Base-by-base conservation (phyloP, 2,113 vertebrate species). In the Colaptes auratus region DNA sequence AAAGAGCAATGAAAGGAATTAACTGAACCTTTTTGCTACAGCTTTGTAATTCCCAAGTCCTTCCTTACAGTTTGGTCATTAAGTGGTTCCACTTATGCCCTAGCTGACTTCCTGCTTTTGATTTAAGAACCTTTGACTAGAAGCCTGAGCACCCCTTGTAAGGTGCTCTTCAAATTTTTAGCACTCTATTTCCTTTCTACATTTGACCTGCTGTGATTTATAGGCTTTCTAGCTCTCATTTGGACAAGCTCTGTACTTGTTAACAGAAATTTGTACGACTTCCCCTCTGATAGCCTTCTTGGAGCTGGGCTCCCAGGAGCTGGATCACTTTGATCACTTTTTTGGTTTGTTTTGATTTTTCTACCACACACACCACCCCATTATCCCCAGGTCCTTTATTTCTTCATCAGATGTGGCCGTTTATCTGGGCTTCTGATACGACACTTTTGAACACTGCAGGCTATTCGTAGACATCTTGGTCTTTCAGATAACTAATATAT, bases 21-120 rank as follows among this genome's bases (percentile, higher is more conserved):
- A 89, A 74, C 9, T 50, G 42, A 80, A 71, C 27, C 11, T 63
- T 42, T 73, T 25, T 42, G 7, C 25, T 53, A 31, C 0, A 0
- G 58, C 28, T 90, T 83, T 65, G 10, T 75, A 61, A 78, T 67
- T 78, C 27, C 64, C 1, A 1, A 69, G 61, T 27, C 53, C 92
- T 93, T 96, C 95, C 88, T 94, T 27, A 72, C 44, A 71, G 77
- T 86, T 90, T 75, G 92, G 88, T 78, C 90, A 78, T 94, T 93
- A 92, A 88, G 48, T 30, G 52, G n/a, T 69, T 36, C 35, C 58
- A 61, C 44, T 82, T 72, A 35, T 35, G 39, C 42, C 86, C 76
- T 59, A 35, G 55, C 46, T 74, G 70, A 64, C 86, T 88, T 73
- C 7, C 33, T 27, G 48, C 31, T 93, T 95, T 90, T 95, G 86